A percentile compares a stretch with the other conserved stretches of the same genome.
These are phyloP conservation scores for Aleiodes testaceus DNA, from an alignment of 2,888 invertebrate species.

Conservation along the genomic window DNA sequence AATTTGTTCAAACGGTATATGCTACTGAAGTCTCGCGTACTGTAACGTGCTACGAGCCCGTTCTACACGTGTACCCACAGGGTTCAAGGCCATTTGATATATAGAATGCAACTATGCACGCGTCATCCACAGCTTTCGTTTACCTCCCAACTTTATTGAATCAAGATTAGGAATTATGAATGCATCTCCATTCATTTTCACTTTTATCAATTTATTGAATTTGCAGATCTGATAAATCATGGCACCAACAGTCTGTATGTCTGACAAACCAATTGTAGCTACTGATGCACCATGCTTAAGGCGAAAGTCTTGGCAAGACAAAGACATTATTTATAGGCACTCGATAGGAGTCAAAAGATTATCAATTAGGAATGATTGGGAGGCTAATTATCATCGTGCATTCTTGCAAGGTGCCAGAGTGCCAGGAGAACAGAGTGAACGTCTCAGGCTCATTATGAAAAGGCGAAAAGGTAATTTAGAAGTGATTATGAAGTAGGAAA, in stretches of 20 bases:
- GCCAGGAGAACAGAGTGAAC: conserved; percentile 40
- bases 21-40: conserved; percentile 17
- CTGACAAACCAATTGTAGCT: conserved; percentile 57
- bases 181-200: conserved; percentile 5
- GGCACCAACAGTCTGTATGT: conserved; percentile 63
- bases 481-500: not conserved
- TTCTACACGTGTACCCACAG: conserved; percentile 35
- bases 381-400: not conserved
- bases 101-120: conserved; percentile 1
- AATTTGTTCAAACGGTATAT: not conserved
- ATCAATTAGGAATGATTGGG: conserved; percentile 19
- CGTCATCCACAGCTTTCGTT: conserved; percentile 7
- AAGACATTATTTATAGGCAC: conserved; percentile 48
- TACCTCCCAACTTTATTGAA: not conserved
- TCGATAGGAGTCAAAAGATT: conserved; percentile 51
- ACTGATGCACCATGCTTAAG: conserved; percentile 52
- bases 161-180: not conserved
- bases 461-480: conserved; percentile 58
- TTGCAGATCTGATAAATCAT: conserved; percentile 47
- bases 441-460: conserved; percentile 51
- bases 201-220: not conserved
- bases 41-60: conserved; percentile 10
- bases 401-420: conserved; percentile 41
- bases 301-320: conserved; percentile 50
- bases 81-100: conserved; percentile 35